Evolutionary conservation across 2,888 invertebrate genomes (phyloP), one percentile per base, ranked within the genome.

Genomic region (Omphaloscelis lunosa): DNA sequence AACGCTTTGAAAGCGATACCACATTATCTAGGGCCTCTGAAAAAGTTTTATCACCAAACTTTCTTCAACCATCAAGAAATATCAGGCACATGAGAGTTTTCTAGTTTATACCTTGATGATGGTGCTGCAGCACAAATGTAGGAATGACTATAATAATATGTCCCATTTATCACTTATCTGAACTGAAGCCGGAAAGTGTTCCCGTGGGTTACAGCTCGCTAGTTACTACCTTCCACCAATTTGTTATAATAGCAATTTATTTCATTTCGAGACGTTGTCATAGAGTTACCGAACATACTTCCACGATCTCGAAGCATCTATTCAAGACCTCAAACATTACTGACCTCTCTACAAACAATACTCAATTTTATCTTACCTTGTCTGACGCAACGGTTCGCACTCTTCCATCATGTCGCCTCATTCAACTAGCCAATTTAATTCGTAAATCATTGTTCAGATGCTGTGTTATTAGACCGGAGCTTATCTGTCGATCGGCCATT

Each of bases 401-500:
- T 48, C 41, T 80, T 69, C 79, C 80, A 82, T 88, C 82, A 86
- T 56, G 58, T 39, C 66, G 27, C 29, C 34, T 79, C n/a, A 62
- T 69, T 48, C 12, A 72, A 69, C 63, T 73, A 86, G 77, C 58
- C 66, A 81, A 82, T 85, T 82, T 79, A 41, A 62, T 76, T 77
- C 63, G 70, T 81, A 81, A 87, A 87, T 83, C 77, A 80, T 82
- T 69, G 79, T 69, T 83, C 58, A 41, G 83, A 77, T 66, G 68
- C 80, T 71, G 66, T 68, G 74, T 82, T 86, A 83, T 82, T 79
- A 82, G 67, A 80, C 69, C 77, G 66, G 59, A 62, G 72, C 72
- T 77, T 85, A 83, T 88, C 85, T 79, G 61, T 75, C 70, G 62
- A 88, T 86, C 85, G 48, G 67, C 75, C 73, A 88, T 88, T 87